Evolutionary conservation across 2,888 invertebrate species (phyloP).

Genomic region (Cataglyphis albicans): DNA sequence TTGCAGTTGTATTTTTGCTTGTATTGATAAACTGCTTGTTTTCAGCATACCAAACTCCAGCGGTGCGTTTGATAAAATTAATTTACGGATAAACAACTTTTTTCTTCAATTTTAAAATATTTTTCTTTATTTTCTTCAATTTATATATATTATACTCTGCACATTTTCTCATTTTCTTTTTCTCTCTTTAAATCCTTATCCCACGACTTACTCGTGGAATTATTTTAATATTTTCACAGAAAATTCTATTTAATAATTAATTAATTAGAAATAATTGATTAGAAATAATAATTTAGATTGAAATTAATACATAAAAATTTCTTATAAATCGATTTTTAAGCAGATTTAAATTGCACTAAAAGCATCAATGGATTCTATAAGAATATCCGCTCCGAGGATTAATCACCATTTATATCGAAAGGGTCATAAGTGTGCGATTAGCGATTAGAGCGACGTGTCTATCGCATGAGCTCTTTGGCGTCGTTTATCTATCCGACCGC

Average conservation of each 20-base stretch:
- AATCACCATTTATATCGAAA: conserved; percentile 1
- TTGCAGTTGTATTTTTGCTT: conserved; percentile 17
- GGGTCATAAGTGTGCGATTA: not conserved
- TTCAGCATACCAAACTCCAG: not conserved
- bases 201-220: not conserved
- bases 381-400: not conserved
- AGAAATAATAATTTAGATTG: not conserved
- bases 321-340: too few relatives aligned
- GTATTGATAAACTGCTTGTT: not conserved
- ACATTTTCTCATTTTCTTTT: not conserved
- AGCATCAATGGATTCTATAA: not conserved
- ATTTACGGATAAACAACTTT: not conserved
- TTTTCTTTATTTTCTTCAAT: not conserved
- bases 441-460: conserved; percentile 11
- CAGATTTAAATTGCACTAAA: not conserved
- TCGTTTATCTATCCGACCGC: conserved; percentile 11
- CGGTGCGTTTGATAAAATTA: not conserved
- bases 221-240: not conserved
- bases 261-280: not conserved
- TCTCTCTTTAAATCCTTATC: not conserved
- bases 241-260: not conserved
- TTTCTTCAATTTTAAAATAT: not conserved
- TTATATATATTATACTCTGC: not conserved
- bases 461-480: not conserved
- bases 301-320: not conserved